Base-by-base conservation (phyloP, 2,113 vertebrate species). In the Henicopernis longicauda region DNA sequence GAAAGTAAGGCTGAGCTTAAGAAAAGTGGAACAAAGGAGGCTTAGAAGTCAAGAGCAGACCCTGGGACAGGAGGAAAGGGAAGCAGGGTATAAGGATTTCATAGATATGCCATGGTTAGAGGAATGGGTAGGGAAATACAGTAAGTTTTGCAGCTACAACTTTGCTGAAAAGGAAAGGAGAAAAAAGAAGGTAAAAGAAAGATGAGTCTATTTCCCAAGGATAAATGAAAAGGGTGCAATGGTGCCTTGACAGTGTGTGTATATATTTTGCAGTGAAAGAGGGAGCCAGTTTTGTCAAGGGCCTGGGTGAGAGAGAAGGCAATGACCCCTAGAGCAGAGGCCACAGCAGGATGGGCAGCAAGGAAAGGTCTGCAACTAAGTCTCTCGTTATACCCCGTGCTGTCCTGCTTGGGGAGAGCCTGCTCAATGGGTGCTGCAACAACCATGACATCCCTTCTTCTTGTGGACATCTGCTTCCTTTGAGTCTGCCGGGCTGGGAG, bases 401-500 rank as follows among this genome's bases (percentile, higher is more conserved):
- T 82, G 78, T 54, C 29, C 45, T 74, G 40, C 11, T 8, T 38
- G 42, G 17, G 27, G 15, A 7, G 9, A 81, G 2, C 26, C 36
- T 73, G 25, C 8, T 34, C 58, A 44, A 40, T 7, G 16, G 17
- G 4, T 36, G 27, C 42, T 62, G 78, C 36, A 45, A 29, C 10
- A 89, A 4, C 11, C 2, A 1, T 15, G 19, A 29, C 7, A 40
- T 31, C 45, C 29, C 34, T 38, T 69, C 34, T 73, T 8, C 52
- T 54, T 71, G 29, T 26, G 16, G 23, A 67, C 7, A 13, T 29
- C 21, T 69, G 12, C 44, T 90, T 81, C 55, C 27, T 83, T 29
- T 0, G 0, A 26, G 29, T 8, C 9, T 49, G 14, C 34, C 0
- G 0, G 31, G 47, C 38, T 47, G 57, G 25, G 20, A 82, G 16